Conservation (phyloP, 2,797 vertebrate species). For the Mormyrus proboscirostris region DNA sequence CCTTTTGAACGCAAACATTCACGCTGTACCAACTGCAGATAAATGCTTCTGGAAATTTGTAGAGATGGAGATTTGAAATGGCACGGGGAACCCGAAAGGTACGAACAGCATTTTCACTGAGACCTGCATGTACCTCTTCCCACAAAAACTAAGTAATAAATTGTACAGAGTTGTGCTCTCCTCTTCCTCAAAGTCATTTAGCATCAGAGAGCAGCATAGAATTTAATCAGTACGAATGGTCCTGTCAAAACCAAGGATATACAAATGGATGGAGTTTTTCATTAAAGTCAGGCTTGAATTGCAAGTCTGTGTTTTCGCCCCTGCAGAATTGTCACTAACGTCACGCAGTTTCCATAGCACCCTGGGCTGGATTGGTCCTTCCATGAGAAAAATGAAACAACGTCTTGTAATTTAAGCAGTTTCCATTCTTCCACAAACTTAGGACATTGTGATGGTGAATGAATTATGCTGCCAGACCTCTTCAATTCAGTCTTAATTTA, state of each 20-base stretch:
- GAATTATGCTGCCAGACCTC: not conserved
- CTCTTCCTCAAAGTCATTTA: conserved; percentile 12
- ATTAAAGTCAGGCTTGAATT: conserved; percentile 5
- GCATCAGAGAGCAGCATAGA: not conserved
- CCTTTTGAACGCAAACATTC: conserved; percentile 21
- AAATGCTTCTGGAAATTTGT: not conserved
- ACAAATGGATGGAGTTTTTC: conserved; percentile 9
- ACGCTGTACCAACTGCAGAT: conserved; percentile 9
- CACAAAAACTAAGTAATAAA: not conserved
- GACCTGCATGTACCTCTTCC: not conserved
- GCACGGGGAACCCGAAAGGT: not conserved
- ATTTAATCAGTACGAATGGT: conserved; percentile 15
- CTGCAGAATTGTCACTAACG: conserved; percentile 42
- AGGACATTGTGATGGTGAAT: not conserved
- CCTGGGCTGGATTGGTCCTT: conserved; percentile 34
- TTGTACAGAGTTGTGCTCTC: not conserved
- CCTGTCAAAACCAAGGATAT: not conserved
- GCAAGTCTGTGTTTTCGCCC: conserved; percentile 27
- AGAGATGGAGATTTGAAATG: conserved; percentile 1
- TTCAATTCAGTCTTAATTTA: not conserved
- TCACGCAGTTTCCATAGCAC: conserved; percentile 49
- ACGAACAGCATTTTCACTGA: not conserved
- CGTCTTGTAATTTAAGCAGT: conserved; percentile 15
- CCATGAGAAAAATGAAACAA: conserved; percentile 12
- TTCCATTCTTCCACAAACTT: conserved; percentile 17